Conservation (phyloP, 2,888 invertebrate species). For the Caenorhabditis sp. region DNA sequence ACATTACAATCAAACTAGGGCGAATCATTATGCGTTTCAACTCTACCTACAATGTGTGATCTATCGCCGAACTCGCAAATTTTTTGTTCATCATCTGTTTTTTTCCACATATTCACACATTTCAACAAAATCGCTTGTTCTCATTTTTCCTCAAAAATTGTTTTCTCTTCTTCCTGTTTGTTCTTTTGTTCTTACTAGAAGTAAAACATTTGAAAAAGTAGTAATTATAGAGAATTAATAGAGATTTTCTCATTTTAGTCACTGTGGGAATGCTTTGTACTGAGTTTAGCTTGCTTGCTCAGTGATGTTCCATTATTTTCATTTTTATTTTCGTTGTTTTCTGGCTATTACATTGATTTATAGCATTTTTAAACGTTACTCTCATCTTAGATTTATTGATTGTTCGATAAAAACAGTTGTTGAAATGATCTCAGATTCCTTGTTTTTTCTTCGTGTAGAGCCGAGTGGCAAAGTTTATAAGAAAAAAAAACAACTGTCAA, state of each 20-base stretch:
- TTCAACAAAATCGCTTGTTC: not conserved
- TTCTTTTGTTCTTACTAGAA: no score
- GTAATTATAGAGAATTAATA: no score
- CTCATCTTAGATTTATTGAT: not conserved
- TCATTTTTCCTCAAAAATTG: not conserved
- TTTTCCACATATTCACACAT: not conserved
- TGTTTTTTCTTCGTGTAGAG: no score
- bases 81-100: not conserved
- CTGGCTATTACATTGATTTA: not conserved
- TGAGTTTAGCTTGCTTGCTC: no score
- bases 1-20: constrained; percentile 1
- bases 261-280: no score
- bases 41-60: not conserved
- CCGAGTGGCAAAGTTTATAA: no score
- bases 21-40: not conserved
- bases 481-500: no score
- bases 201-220: no score
- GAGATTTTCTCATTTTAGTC: no score
- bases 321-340: not conserved
- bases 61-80: not conserved
- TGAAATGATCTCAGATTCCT: not conserved
- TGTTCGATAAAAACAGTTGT: not conserved
- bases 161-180: not conserved
- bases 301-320: no score
- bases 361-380: not conserved